These are phyloP conservation scores for Pristionchus exspectatus DNA, from an alignment of 2,888 invertebrate genomes.

Conservation along the genomic window DNA sequence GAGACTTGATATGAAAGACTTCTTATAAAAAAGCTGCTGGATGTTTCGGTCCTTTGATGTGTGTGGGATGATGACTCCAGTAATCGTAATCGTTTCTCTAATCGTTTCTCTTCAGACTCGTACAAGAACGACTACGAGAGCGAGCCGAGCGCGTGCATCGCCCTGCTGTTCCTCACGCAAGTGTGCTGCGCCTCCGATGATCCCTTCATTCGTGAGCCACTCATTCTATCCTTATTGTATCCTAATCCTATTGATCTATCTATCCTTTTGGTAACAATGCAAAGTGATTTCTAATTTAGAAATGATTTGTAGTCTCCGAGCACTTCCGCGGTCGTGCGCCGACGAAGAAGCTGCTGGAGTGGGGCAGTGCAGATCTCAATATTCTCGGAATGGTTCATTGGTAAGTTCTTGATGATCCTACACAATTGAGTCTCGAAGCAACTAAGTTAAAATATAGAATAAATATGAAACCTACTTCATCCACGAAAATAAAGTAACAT, in stretches of 20 bases:
- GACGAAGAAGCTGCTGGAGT: conserved; percentile 60
- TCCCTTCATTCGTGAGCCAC: conserved; percentile 70
- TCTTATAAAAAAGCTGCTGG: too few species aligned
- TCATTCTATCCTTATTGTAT: too few species aligned
- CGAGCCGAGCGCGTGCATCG: conserved; percentile 71
- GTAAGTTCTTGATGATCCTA: neutral
- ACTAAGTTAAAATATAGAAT: too few species aligned
- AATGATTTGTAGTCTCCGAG: conserved; percentile 63
- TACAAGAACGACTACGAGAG: conserved; percentile 58
- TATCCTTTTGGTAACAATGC: too few species aligned
- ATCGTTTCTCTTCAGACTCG: too few species aligned
- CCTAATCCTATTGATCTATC: too few species aligned
- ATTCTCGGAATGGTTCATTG: conserved; percentile 63
- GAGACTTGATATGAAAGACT: too few species aligned
- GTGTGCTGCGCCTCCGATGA: conserved; percentile 69
- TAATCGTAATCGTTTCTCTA: too few species aligned
- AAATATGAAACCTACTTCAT: too few species aligned
- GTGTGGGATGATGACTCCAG: too few species aligned
- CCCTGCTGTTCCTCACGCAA: conserved; percentile 66
- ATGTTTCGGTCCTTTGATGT: neutral
- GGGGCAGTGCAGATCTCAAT: conserved; percentile 61
- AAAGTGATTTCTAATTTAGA: too few species aligned
- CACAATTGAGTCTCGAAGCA: too few species aligned
- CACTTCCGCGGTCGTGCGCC: conserved; percentile 62
- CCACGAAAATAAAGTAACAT: neutral